A percentile compares a stretch with the other conserved stretches of the same genome.
These are phyloP conservation scores for Salarias fasciatus DNA, from an alignment of 2,797 vertebrate genomes.

Conservation along the genomic window DNA sequence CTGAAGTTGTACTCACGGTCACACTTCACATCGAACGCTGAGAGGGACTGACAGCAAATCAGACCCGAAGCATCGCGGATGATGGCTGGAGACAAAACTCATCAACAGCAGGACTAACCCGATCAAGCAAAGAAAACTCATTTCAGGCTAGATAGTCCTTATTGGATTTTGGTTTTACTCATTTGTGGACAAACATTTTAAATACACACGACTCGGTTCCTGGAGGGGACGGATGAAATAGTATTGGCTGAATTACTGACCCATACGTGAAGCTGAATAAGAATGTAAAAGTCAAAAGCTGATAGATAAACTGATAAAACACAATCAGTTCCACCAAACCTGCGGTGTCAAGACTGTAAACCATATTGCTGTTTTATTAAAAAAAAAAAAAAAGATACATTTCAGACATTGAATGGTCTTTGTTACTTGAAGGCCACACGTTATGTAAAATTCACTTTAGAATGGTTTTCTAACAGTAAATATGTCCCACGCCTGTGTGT, in stretches of 20 bases:
- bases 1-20: not conserved
- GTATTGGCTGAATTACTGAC: not conserved
- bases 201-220: not conserved
- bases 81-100: not conserved
- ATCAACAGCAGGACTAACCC: not conserved
- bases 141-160: not conserved
- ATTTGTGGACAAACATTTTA: slow-evolving; percentile 1
- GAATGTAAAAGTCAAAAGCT: not conserved
- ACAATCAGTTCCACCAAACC: not conserved
- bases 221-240: not conserved
- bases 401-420: no score
- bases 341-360: not conserved
- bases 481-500: no score
- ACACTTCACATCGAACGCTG: not conserved
- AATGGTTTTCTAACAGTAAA: no score
- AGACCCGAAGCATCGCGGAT: not conserved
- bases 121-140: slow-evolving; percentile 7
- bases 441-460: no score
- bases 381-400: no score
- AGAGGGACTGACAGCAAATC: slow-evolving; percentile 1
- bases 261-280: not conserved
- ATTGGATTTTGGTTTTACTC: slow-evolving; percentile 1
- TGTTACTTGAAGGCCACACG: no score
- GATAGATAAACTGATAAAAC: not conserved
- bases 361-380: not conserved